These are phyloP conservation scores for Sitobion miscanthi DNA, from an alignment of 1,140 invertebrate genomes.

Conservation along the genomic window DNA sequence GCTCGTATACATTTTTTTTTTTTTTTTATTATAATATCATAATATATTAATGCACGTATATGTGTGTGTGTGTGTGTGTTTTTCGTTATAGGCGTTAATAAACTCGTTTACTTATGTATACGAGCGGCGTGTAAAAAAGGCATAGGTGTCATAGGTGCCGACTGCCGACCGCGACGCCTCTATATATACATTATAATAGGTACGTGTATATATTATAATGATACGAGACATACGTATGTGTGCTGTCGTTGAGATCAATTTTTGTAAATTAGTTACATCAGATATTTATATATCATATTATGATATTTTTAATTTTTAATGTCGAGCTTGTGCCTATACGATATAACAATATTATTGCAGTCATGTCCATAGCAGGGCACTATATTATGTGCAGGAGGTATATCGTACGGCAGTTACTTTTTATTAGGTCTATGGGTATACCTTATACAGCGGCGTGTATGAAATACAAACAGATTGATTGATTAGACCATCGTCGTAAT, in stretches of 20 bases:
- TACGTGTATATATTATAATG: background rate
- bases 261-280: background rate
- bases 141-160: background rate
- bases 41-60: background rate
- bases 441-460: background rate
- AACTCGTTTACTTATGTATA: background rate
- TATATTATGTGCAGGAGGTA: no score
- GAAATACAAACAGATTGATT: background rate
- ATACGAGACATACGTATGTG: background rate
- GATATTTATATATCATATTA: no score
- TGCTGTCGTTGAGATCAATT: background rate
- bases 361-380: no score
- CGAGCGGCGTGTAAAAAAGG: background rate
- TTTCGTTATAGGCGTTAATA: background rate
- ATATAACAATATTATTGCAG: no score
- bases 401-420: no score
- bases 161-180: background rate
- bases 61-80: background rate
- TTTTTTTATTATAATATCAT: background rate
- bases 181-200: background rate
- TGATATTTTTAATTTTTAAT: no score
- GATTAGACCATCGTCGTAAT: background rate
- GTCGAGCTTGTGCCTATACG: no score
- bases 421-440: no score
- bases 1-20: background rate